These are phyloP conservation scores for Branchipolynoe longqiensis DNA, from an alignment of 2,888 invertebrate genomes.

Conservation along the genomic window DNA sequence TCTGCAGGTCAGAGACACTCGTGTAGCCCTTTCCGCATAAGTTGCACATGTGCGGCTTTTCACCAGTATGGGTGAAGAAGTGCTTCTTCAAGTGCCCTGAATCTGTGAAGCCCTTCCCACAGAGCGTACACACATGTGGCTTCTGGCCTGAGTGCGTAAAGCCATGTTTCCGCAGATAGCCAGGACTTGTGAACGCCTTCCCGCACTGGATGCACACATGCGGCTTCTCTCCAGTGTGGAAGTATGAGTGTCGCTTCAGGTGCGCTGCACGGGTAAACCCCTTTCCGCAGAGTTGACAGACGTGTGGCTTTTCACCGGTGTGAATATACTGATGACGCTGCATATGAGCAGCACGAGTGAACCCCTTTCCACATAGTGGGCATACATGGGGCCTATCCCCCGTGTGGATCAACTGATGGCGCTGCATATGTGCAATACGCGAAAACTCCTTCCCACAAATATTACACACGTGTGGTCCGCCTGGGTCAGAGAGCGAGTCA, in stretches of 20 bases:
- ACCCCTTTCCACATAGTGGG: background rate
- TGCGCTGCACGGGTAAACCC: background rate
- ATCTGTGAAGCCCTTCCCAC: background rate
- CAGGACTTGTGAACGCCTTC: background rate
- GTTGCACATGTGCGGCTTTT: conserved; percentile 6
- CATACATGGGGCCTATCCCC: background rate
- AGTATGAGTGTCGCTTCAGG: background rate
- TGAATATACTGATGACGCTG: background rate
- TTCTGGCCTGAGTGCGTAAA: background rate
- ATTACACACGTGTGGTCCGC: background rate
- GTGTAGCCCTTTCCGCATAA: conserved; percentile 4
- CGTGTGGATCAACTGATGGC: background rate
- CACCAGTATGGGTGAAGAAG: conserved; percentile 11
- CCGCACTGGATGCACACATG: background rate
- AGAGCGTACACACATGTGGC: background rate
- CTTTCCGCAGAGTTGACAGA: background rate
- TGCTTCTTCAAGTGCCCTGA: conserved; percentile 2
- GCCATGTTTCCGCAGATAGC: background rate
- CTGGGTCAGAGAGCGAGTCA: no score
- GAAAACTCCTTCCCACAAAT: background rate
- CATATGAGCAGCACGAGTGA: background rate
- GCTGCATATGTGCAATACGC: background rate
- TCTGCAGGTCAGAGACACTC: background rate
- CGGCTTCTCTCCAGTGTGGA: background rate
- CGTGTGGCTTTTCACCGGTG: background rate